These are phyloP conservation scores for Zoanthus solanderi DNA, from an alignment of 92 coral and sea anemone species.

Conservation along the genomic window DNA sequence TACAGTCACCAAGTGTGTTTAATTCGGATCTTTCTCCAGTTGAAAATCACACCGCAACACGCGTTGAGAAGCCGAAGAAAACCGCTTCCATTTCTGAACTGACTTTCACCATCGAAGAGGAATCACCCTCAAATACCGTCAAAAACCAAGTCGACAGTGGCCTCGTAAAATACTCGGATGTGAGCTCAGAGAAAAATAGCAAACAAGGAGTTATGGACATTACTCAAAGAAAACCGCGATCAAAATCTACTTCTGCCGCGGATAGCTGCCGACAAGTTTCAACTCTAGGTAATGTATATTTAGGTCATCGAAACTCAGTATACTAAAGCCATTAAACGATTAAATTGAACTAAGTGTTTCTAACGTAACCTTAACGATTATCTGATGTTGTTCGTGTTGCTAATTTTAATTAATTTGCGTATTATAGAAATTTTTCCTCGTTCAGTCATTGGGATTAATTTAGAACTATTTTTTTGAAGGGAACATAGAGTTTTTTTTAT, in stretches of 20 bases:
- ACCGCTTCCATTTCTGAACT: conserved; percentile 21
- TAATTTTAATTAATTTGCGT: too few species aligned
- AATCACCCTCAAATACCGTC: conserved; percentile 2
- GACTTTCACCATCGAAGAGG: conserved; percentile 39
- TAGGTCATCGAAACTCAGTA: neutral
- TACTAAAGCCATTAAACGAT: too few species aligned
- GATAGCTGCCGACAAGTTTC: conserved; percentile 21
- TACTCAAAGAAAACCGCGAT: conserved; percentile 7
- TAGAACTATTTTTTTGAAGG: too few species aligned
- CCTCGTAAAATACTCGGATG: neutral
- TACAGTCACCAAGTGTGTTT: conserved; percentile 29
- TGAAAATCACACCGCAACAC: neutral
- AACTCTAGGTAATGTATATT: conserved; percentile 26
- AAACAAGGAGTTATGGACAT: neutral
- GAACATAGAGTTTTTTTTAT: too few species aligned
- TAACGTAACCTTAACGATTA: too few species aligned
- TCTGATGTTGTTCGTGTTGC: too few species aligned
- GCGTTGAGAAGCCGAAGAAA: conserved; percentile 24
- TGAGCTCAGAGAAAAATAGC: neutral
- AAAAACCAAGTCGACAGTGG: neutral
- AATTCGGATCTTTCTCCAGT: conserved; percentile 36
- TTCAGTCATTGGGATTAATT: too few species aligned
- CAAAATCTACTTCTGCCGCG: conserved; percentile 27
- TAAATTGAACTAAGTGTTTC: too few species aligned
- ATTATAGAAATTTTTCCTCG: too few species aligned